Conservation (phyloP, 2,113 vertebrate genomes). For the Tenebrosternarchus preto region DNA sequence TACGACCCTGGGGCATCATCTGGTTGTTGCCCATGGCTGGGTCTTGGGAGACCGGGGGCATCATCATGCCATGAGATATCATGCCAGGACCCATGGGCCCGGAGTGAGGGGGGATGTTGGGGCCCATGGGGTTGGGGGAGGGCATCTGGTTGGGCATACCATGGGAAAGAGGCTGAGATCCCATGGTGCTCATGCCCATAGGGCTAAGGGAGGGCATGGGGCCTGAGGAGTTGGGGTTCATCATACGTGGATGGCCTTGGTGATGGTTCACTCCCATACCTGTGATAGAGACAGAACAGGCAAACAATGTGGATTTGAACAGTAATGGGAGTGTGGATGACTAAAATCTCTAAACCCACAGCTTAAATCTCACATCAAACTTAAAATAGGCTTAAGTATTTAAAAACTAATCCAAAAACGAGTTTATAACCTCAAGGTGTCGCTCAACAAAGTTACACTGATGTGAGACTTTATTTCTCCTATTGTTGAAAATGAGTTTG, state of each 20-base stretch:
- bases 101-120: conserved; percentile 83
- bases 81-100: conserved; percentile 91
- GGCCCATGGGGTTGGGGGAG: conserved; percentile 92
- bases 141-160: conserved; percentile 92
- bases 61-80: conserved; percentile 96
- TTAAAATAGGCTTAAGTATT: too few relatives aligned
- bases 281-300: conserved; percentile 58
- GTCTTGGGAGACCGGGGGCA: conserved; percentile 89
- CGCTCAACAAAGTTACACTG: too few relatives aligned
- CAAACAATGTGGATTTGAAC: conserved; percentile 18
- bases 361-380: too few relatives aligned
- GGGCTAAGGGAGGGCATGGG: conserved; percentile 97
- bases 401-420: too few relatives aligned
- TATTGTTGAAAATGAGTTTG: too few relatives aligned
- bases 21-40: conserved; percentile 79
- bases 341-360: neutral
- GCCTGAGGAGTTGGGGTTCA: conserved; percentile 89
- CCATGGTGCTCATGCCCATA: conserved; percentile 90
- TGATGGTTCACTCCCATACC: conserved; percentile 93
- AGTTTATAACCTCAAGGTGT: too few relatives aligned
- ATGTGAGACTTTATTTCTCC: too few relatives aligned
- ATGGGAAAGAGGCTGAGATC: conserved; percentile 93
- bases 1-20: conserved; percentile 96
- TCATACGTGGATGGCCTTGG: conserved; percentile 92
- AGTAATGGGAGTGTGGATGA: neutral